phyloP scores from a whole-genome alignment of 2,113 vertebrate species.

The Sander vitreus region DNA sequence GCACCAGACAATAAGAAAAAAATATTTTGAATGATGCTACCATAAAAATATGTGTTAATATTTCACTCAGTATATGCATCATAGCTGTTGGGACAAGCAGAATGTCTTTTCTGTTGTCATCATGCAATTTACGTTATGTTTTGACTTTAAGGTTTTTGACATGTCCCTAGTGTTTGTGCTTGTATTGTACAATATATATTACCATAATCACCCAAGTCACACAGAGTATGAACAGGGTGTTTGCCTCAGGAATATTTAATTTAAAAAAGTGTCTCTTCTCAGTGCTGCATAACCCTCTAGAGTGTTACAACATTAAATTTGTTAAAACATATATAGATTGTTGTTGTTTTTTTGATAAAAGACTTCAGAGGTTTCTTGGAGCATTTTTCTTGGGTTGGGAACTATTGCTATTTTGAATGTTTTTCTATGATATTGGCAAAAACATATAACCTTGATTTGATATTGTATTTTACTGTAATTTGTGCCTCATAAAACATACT shows the following conservation, averaged over 20 bases:
- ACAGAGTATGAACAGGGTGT: too few species aligned
- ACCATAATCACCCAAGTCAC: too few species aligned
- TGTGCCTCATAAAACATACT: not conserved
- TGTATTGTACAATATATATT: not conserved
- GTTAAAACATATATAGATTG: too few species aligned
- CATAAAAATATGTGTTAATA: not conserved
- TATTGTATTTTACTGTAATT: not conserved
- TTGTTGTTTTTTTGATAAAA: not conserved
- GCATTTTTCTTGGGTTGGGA: not conserved
- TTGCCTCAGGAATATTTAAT: too few species aligned
- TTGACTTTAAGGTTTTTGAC: not conserved
- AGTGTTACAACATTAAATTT: too few species aligned
- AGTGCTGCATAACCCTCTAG: too few species aligned
- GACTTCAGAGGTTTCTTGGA: not conserved
- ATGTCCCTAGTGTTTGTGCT: not conserved
- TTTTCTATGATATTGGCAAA: not conserved
- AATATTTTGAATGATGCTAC: constrained; percentile 15
- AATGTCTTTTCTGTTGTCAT: not conserved
- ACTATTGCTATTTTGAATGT: not conserved
- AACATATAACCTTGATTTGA: not conserved
- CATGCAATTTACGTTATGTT: not conserved
- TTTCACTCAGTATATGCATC: constrained; percentile 2
- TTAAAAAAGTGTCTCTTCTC: too few species aligned
- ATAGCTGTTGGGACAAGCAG: not conserved
- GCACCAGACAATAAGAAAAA: not conserved